phyloP scores from a whole-genome alignment of 2,113 vertebrate genomes.

The Steatornis caripensis region DNA sequence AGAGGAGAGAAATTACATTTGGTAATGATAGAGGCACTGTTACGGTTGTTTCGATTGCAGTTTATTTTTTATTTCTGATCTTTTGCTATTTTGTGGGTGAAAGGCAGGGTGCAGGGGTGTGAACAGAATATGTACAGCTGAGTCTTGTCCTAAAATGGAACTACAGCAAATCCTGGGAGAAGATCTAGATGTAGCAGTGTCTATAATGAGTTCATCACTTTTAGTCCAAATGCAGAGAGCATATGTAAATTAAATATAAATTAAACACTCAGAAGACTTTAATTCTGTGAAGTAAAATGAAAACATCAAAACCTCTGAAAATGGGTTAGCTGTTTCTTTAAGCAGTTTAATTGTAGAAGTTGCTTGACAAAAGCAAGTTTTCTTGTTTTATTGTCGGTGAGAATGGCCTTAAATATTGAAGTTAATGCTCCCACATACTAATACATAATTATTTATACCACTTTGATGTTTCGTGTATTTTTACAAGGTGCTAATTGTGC shows the following conservation, averaged over 20 bases:
- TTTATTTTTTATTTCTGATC: background rate
- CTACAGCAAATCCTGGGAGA: background rate
- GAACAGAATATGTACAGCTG: background rate
- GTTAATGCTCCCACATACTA: slow-evolving; percentile 31
- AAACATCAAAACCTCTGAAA: slow-evolving; percentile 18
- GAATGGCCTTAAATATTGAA: slow-evolving; percentile 47
- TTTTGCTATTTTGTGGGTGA: background rate
- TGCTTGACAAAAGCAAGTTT: slow-evolving; percentile 13
- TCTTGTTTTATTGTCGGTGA: slow-evolving; percentile 6
- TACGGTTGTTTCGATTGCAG: background rate
- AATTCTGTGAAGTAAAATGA: background rate
- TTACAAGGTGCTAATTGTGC: slow-evolving; percentile 66
- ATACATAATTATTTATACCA: slow-evolving; percentile 58
- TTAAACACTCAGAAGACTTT: background rate
- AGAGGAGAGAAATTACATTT: background rate
- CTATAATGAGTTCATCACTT: background rate
- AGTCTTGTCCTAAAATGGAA: background rate
- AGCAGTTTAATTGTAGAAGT: slow-evolving; percentile 18
- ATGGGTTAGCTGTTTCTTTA: slow-evolving; percentile 45
- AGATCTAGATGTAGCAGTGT: background rate
- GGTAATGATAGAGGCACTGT: background rate
- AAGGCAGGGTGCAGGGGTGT: background rate
- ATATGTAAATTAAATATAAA: slow-evolving; percentile 16
- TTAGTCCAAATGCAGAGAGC: background rate
- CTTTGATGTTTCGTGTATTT: slow-evolving; percentile 63